A percentile compares a stretch with the other conserved stretches of the same genome.
phyloP scores from a whole-genome alignment of 2,113 vertebrate genomes.

The Oreotrochilus melanogaster region DNA sequence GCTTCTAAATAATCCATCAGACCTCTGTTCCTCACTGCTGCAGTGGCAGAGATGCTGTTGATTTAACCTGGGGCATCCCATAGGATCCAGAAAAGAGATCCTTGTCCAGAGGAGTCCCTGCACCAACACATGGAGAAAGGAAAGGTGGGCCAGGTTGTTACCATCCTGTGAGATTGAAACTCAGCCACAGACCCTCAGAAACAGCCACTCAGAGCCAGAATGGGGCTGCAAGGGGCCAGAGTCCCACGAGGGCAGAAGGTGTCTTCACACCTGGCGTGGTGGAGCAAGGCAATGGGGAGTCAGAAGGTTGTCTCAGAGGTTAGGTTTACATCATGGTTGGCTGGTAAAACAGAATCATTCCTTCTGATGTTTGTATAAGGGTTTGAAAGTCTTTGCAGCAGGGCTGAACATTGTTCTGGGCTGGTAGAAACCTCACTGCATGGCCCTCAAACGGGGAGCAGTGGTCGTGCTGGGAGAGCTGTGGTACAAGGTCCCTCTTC shows the following conservation, averaged over 20 bases:
- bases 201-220: not conserved
- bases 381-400: not conserved
- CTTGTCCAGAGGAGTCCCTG: not conserved
- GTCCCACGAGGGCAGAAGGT: not conserved
- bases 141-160: not conserved
- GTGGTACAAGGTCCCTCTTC: not conserved
- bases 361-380: not conserved
- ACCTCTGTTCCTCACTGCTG: not conserved
- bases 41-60: not conserved
- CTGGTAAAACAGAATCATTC: not conserved
- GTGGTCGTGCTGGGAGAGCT: not conserved
- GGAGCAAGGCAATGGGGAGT: not conserved
- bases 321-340: not conserved
- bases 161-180: not conserved
- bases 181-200: not conserved
- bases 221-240: not conserved
- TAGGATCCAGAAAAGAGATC: not conserved
- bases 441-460: not conserved
- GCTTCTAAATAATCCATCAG: not conserved
- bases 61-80: not conserved
- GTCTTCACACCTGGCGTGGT: too few relatives aligned
- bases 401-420: too few relatives aligned
- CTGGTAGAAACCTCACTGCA: fast-evolving
- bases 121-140: not conserved
- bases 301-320: not conserved